These are phyloP conservation scores for Acinonyx jubatus DNA, from an alignment of 2,113 vertebrate genomes.

Conservation along the genomic window DNA sequence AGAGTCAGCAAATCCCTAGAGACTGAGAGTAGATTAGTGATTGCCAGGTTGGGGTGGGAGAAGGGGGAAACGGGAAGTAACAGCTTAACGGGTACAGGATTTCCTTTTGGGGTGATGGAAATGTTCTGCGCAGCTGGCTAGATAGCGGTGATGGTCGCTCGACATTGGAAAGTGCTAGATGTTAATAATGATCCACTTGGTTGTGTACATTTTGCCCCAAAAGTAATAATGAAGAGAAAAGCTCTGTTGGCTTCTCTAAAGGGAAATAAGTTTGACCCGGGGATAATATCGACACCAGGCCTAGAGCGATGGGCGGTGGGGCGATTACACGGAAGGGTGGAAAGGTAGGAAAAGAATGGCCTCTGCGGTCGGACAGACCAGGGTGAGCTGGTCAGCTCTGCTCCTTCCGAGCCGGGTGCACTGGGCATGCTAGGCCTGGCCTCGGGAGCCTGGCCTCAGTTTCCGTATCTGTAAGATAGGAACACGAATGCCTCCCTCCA, in stretches of 20 bases:
- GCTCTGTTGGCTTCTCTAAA: not conserved
- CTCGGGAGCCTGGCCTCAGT: not conserved
- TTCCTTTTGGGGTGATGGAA: not conserved
- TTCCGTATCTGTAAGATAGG: not conserved
- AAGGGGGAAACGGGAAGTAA: no score
- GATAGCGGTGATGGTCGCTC: not conserved
- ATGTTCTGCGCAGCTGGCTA: not conserved
- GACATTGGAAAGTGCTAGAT: not conserved
- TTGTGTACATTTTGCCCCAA: not conserved
- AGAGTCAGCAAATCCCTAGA: not conserved
- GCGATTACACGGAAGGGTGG: not conserved
- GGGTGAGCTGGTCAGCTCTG: rapidly evolving
- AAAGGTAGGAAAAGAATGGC: not conserved
- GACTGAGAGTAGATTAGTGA: not conserved
- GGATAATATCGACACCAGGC: not conserved
- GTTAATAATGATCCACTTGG: not conserved
- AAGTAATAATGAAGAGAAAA: not conserved
- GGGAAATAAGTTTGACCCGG: not conserved
- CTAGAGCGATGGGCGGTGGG: not conserved
- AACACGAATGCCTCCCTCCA: no score
- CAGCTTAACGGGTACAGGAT: not conserved
- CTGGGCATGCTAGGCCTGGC: not conserved
- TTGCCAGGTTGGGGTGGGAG: no score
- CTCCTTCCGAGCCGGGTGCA: not conserved
- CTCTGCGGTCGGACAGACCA: not conserved